Evolutionary conservation across 2,113 vertebrate species (phyloP).

Genomic region (Procavia capensis): DNA sequence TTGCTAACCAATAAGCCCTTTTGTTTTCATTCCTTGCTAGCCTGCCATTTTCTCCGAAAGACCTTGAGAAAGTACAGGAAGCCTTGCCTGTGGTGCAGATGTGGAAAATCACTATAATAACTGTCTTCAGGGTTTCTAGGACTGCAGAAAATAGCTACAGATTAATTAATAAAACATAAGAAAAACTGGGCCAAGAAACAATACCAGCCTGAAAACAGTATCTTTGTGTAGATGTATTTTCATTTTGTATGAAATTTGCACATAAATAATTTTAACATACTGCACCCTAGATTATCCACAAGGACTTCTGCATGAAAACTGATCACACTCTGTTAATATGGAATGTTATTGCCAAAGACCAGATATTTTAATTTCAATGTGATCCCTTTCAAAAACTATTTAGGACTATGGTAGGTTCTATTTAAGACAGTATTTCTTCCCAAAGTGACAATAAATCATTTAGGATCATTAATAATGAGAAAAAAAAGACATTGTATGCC

Average conservation of each 20-base stretch:
- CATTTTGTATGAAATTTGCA: background rate
- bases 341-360: background rate
- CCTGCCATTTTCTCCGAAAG: background rate
- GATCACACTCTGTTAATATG: background rate
- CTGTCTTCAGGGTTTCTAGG: background rate
- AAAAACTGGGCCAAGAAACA: background rate
- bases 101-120: background rate
- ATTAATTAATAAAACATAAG: conserved; percentile 23
- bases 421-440: background rate
- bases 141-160: background rate
- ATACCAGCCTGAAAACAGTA: background rate
- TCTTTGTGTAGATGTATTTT: background rate
- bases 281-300: background rate
- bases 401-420: background rate
- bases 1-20: background rate
- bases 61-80: background rate
- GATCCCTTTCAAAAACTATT: background rate
- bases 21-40: background rate
- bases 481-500: background rate
- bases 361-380: background rate
- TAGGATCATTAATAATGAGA: background rate
- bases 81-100: background rate
- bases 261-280: background rate
- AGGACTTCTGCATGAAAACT: background rate
- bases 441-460: background rate